Evolutionary conservation across 2,797 vertebrate species (phyloP), one percentile per base, ranked within the genome.

Genomic region (Molossus molossus): DNA sequence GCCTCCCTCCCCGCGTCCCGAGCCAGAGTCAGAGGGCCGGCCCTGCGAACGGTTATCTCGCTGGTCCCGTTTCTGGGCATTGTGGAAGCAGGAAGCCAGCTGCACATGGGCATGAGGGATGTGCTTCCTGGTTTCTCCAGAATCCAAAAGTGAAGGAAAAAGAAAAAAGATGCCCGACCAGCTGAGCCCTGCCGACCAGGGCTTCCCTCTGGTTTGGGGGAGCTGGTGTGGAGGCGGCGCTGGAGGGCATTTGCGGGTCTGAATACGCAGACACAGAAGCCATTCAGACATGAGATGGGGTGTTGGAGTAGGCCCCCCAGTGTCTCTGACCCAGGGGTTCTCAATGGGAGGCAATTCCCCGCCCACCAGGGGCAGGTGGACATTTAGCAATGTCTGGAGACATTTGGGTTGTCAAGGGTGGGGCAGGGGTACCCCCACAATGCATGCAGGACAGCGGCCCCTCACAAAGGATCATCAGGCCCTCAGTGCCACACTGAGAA

Each of bases 401-500:
- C 64, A 1, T 48, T 15, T 8, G 57, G 40, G 62, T 76, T 27
- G 76, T 60, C 40, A 10, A 37, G 25, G 20, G 1, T 17, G 0
- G 27, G 25, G 55, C 14, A 11, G 12, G 2, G 14, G 12, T 33
- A 40, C 21, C 20, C 64, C 37, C 48, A 4, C 58, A 0, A 0
- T 40, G 21, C 40, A 8, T 12, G 4, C 9, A 37, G 72, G 64
- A 57, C 55, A 62, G 65, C 45, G 55, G 10, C 8, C 82, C 37
- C 0, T 4, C 50, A 15, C 57, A 58, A 14, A 81, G 76, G 72
- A 25, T 29, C 3, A 3, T 1, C 15, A 0, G 5, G 12, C 25
- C 55, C 8, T 6, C 2, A 10, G 13, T 1, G 11, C 40, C 7
- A 0, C 0, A 0, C 1, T 10, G 33, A 45, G 37, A 27, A 48